Evolutionary conservation across 2,797 vertebrate species (phyloP).

Genomic region (Hypotaenidia okinawae): DNA sequence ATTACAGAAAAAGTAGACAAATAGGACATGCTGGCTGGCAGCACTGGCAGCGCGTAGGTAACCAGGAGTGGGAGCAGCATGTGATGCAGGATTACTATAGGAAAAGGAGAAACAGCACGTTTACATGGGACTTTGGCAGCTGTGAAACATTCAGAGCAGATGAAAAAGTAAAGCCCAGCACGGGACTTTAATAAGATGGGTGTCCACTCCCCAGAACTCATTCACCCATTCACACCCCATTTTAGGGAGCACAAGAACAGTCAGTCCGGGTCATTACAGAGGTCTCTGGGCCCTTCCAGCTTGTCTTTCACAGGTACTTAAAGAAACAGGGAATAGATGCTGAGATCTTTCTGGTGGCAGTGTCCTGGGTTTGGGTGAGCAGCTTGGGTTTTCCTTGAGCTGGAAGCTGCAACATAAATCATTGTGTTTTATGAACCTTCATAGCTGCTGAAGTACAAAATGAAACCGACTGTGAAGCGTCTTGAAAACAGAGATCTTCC

Average conservation of each 20-base stretch:
- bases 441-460: background rate
- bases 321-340: background rate
- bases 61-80: background rate
- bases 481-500: background rate
- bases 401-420: background rate
- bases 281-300: background rate
- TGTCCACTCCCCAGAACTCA: background rate
- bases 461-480: background rate
- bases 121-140: background rate
- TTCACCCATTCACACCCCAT: background rate
- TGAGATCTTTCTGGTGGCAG: background rate
- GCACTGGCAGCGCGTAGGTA: background rate
- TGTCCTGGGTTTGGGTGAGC: background rate
- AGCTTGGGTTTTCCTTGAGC: background rate
- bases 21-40: background rate
- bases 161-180: background rate
- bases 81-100: background rate
- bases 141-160: background rate
- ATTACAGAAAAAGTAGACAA: background rate
- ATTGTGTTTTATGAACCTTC: background rate
- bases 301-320: background rate
- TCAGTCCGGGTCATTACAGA: background rate
- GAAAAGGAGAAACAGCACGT: background rate
- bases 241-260: background rate
- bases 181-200: background rate